Conservation (phyloP, 2,113 vertebrate genomes). For the Dasyurus viverrinus region DNA sequence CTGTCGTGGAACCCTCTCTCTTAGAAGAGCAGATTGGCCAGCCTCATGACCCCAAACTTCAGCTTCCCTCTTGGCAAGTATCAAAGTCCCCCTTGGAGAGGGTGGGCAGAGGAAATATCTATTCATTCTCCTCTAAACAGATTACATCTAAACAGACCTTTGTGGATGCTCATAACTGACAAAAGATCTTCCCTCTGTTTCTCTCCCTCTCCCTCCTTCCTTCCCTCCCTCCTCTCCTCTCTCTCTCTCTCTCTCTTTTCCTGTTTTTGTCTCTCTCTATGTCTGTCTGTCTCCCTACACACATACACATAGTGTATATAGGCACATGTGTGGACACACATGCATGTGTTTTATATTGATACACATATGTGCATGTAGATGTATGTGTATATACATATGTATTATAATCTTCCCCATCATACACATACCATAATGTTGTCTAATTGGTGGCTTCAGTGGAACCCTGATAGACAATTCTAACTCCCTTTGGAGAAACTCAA, state of each 20-base stretch:
- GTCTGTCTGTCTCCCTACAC: no score
- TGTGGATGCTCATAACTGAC: neutral
- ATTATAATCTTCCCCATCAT: no score
- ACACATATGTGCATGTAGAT: no score
- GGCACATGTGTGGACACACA: neutral
- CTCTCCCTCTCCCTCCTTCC: no score
- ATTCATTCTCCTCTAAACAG: neutral
- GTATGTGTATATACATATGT: no score
- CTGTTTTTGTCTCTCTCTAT: no score
- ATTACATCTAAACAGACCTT: neutral
- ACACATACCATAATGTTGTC: neutral
- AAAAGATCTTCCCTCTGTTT: neutral
- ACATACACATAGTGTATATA: no score
- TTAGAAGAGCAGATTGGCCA: neutral
- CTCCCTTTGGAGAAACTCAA: neutral
- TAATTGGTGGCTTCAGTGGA: neutral
- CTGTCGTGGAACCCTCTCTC: neutral
- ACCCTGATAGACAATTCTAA: neutral
- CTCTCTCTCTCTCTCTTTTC: no score
- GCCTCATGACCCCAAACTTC: neutral
- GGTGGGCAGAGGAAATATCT: neutral
- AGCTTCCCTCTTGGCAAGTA: neutral
- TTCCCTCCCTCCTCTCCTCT: no score
- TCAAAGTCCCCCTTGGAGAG: neutral
- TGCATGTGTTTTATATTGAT: no score